Percentiles rank a stretch among this genome's conserved stretches.
Conservation (phyloP, 2,888 invertebrate species). For the Cataglyphis rosenhaueri region DNA sequence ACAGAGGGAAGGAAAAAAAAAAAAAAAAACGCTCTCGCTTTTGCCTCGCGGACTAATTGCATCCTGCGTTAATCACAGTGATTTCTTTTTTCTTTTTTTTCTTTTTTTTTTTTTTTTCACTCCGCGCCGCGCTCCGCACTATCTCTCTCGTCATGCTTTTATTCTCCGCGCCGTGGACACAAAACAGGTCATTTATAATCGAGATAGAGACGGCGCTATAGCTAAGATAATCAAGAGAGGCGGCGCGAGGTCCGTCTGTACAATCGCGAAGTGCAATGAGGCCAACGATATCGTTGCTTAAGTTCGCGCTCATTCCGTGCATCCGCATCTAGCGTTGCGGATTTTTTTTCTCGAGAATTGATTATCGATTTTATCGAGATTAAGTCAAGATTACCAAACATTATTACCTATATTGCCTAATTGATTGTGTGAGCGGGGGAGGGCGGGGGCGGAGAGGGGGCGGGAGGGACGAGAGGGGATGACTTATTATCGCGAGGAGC, state of each 20-base stretch:
- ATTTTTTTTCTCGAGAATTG: neutral
- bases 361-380: too few relatives aligned
- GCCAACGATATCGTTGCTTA: slow-evolving; percentile 11
- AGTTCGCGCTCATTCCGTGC: neutral
- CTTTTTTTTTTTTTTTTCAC: slow-evolving; percentile 42
- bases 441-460: too few relatives aligned
- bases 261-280: neutral
- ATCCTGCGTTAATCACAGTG: slow-evolving; percentile 68
- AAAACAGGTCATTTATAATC: slow-evolving; percentile 45
- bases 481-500: slow-evolving; percentile 78
- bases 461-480: slow-evolving; percentile 6
- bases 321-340: neutral
- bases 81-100: slow-evolving; percentile 33
- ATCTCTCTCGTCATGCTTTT: slow-evolving; percentile 54
- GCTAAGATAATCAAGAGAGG: slow-evolving; percentile 33
- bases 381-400: slow-evolving; percentile 3
- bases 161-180: slow-evolving; percentile 48
- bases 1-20: slow-evolving; percentile 55
- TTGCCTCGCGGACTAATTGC: slow-evolving; percentile 70
- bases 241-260: neutral
- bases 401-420: slow-evolving; percentile 51
- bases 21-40: slow-evolving; percentile 58
- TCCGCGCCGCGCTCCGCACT: slow-evolving; percentile 47
- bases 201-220: slow-evolving; percentile 25
- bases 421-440: slow-evolving; percentile 35